Conservation (phyloP, 2,113 vertebrate species). For the Sprattus sprattus region DNA sequence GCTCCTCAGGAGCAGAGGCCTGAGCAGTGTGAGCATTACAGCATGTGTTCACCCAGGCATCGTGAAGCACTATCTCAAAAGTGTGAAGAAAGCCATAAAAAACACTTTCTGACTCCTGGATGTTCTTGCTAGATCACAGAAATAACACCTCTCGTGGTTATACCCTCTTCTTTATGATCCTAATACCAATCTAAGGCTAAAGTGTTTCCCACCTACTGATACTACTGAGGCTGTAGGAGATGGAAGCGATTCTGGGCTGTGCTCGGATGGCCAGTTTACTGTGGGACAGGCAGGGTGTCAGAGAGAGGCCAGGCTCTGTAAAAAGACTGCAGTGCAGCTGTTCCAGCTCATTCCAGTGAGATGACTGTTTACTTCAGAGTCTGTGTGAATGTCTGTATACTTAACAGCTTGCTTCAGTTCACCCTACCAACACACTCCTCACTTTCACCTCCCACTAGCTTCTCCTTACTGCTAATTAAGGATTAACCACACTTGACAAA, state of each 20-base stretch:
- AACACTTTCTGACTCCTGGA: too few species aligned
- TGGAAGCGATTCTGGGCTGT: background rate
- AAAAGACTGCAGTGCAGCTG: background rate
- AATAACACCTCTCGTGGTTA: background rate
- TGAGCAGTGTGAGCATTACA: background rate
- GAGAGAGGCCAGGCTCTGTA: slow-evolving; percentile 7
- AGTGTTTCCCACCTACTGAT: background rate
- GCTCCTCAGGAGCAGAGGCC: background rate
- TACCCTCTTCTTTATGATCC: too few species aligned
- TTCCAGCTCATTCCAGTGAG: background rate
- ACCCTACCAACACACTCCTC: background rate
- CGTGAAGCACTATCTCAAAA: background rate
- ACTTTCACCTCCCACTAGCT: background rate
- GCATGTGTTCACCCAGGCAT: background rate
- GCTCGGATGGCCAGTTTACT: background rate
- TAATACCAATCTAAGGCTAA: background rate
- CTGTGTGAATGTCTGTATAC: background rate
- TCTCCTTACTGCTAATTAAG: background rate
- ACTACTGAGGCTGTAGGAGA: too few species aligned
- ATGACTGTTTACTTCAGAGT: slow-evolving; percentile 21
- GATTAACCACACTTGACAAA: background rate
- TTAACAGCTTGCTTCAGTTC: background rate
- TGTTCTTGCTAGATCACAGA: background rate
- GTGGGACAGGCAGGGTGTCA: background rate
- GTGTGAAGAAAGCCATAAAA: background rate